These are phyloP conservation scores for Megathymus violae DNA, from an alignment of 1,140 invertebrate species.

Conservation along the genomic window DNA sequence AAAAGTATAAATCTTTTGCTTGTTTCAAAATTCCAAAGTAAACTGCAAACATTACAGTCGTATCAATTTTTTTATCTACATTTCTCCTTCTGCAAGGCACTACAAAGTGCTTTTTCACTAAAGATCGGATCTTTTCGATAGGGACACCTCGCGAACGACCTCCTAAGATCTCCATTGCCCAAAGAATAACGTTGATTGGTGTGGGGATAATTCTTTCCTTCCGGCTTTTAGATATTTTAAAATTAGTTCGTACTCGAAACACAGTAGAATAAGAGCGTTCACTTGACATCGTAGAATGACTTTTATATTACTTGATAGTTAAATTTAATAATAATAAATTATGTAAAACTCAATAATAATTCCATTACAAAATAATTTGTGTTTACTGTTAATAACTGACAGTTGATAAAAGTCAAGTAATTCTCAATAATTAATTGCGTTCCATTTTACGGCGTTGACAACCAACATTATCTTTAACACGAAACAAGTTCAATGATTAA, in stretches of 20 bases:
- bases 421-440: conserved; percentile 9
- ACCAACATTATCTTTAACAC: no score
- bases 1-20: conserved; percentile 40
- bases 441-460: conserved; percentile 12
- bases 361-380: conserved; percentile 12
- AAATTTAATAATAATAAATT: not conserved
- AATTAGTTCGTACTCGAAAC: conserved; percentile 36
- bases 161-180: conserved; percentile 48
- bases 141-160: conserved; percentile 39
- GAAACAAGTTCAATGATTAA: no score
- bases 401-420: conserved; percentile 19
- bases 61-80: conserved; percentile 50
- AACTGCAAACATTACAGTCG: conserved; percentile 40
- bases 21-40: conserved; percentile 47
- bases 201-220: conserved; percentile 34
- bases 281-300: conserved; percentile 1
- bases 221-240: conserved; percentile 38
- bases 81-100: conserved; percentile 44
- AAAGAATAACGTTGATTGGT: conserved; percentile 49
- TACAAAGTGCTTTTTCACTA: conserved; percentile 49
- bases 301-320: not conserved
- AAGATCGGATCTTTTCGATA: conserved; percentile 41
- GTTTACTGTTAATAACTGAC: conserved; percentile 10
- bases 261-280: not conserved
- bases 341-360: not conserved